Evolutionary conservation across 2,797 vertebrate species (phyloP).

Genomic region (Chiroxiphia lanceolata): DNA sequence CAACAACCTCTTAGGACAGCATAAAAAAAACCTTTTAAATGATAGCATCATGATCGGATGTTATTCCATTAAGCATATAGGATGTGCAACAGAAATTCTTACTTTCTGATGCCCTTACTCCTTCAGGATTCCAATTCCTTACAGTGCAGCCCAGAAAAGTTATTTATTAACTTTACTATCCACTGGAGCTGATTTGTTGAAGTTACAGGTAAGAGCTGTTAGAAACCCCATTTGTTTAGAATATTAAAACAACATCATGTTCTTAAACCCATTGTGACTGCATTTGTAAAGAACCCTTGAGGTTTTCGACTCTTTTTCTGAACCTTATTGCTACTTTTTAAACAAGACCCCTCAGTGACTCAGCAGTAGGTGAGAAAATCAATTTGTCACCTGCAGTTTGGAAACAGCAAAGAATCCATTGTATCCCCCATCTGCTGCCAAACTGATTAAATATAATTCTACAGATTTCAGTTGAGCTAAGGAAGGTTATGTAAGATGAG

Average conservation of each 20-base stretch:
- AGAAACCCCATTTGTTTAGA: neutral
- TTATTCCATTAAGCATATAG: neutral
- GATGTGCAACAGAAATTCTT: neutral
- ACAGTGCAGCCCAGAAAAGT: neutral
- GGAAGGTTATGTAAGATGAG: neutral
- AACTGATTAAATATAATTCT: neutral
- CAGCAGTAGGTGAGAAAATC: neutral
- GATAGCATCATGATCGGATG: neutral
- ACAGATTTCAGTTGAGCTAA: neutral
- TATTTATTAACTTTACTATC: neutral
- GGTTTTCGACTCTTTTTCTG: neutral
- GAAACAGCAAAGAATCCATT: neutral
- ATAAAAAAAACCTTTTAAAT: neutral
- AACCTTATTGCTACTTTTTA: neutral
- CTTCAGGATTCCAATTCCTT: neutral
- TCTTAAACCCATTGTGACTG: neutral
- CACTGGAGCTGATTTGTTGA: neutral
- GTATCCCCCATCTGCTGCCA: neutral
- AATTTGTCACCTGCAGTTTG: neutral
- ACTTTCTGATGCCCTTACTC: neutral
- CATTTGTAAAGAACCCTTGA: neutral
- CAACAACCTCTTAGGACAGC: neutral
- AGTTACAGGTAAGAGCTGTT: neutral
- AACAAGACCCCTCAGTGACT: neutral
- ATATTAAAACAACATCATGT: neutral